Conservation (phyloP, 2,113 vertebrate species). For the Chitala chitala region DNA sequence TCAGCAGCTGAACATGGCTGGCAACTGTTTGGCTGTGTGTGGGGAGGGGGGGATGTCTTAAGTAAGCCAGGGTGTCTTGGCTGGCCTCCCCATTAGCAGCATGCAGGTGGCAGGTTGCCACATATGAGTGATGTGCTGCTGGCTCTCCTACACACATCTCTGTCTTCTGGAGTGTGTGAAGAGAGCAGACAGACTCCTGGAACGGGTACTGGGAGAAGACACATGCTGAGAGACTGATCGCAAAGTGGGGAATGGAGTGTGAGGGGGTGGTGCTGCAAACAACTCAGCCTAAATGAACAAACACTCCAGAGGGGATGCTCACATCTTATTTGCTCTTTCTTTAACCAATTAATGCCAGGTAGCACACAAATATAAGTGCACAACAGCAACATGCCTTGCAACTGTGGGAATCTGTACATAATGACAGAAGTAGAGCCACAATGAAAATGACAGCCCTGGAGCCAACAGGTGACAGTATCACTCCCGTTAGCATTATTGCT, state of each 20-base stretch:
- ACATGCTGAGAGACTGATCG: background rate
- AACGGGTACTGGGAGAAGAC: too few species aligned
- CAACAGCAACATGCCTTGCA: too few species aligned
- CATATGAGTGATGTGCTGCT: background rate
- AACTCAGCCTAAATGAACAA: background rate
- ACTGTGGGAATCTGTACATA: too few species aligned
- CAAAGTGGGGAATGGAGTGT: background rate
- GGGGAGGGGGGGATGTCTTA: background rate
- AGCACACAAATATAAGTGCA: too few species aligned
- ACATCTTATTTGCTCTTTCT: too few species aligned
- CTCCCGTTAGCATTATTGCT: too few species aligned
- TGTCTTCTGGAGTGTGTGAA: background rate
- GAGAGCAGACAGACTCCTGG: background rate
- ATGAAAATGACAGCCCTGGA: too few species aligned
- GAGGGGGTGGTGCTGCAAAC: background rate
- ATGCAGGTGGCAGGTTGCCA: background rate
- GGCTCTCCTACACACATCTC: background rate
- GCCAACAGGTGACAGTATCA: too few species aligned
- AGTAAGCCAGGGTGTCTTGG: background rate
- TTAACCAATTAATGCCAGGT: too few species aligned
- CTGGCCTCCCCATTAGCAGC: background rate
- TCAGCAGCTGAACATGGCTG: background rate
- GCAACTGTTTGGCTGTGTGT: background rate
- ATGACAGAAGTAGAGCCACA: background rate
- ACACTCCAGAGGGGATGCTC: too few species aligned